phyloP scores from a whole-genome alignment of 2,888 invertebrate species.

The Asteroscopus sphinx region DNA sequence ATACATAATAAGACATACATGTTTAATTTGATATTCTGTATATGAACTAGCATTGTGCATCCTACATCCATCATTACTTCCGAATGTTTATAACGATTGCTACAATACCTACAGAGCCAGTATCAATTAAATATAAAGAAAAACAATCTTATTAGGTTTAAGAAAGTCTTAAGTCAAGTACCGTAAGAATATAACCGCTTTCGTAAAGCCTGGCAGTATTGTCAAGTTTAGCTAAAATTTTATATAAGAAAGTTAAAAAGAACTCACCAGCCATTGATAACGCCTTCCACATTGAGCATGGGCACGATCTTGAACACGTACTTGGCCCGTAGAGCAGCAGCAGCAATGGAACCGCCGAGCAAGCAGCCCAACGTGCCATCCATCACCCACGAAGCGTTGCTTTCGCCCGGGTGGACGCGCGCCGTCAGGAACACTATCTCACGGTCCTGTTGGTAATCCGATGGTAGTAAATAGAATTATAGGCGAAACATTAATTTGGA shows the following conservation, averaged over 20 bases:
- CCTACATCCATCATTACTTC: no score
- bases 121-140: no score
- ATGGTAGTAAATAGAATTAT: background rate
- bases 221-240: no score
- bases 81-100: no score
- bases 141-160: no score
- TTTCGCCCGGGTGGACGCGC: constrained; percentile 96
- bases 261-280: constrained; percentile 95
- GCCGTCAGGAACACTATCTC: constrained; percentile 93
- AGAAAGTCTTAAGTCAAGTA: no score
- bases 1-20: constrained; percentile 69
- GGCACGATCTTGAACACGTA: constrained; percentile 96
- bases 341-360: constrained; percentile 88
- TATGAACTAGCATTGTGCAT: no score
- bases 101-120: no score
- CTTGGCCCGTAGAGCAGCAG: constrained; percentile 91
- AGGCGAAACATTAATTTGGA: no score
- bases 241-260: background rate
- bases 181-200: no score
- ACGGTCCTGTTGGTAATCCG: constrained; percentile 83
- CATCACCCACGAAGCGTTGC: constrained; percentile 97
- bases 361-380: constrained; percentile 93
- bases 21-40: constrained; percentile 61
- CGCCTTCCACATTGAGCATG: constrained; percentile 97
- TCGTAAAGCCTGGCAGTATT: no score